These are phyloP conservation scores for Actenoides hombroni DNA, from an alignment of 2,113 vertebrate species.

Conservation along the genomic window DNA sequence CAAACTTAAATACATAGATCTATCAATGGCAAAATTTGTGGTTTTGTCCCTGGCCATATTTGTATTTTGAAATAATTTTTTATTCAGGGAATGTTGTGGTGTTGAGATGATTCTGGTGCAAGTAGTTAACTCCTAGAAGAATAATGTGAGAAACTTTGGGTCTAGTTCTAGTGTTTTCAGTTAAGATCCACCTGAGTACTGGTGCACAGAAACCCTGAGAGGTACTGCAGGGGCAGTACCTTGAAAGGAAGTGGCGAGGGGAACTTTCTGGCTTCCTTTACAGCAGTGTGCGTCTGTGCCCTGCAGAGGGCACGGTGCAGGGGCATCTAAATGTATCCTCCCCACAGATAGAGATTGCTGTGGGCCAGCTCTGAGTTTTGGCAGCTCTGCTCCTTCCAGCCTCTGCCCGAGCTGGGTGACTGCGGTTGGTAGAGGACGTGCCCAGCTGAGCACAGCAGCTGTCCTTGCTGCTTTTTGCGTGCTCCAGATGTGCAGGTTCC, in stretches of 20 bases:
- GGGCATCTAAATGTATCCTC: not conserved
- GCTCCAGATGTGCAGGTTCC: not conserved
- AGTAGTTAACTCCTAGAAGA: not conserved
- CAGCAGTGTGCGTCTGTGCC: not conserved
- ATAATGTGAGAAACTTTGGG: not conserved
- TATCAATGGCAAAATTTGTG: not conserved
- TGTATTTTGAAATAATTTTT: not conserved
- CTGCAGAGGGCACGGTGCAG: not conserved
- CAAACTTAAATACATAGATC: not conserved
- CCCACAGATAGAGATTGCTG: fast-evolving
- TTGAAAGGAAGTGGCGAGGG: fast-evolving
- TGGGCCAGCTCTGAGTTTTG: not conserved
- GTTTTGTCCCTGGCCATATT: not conserved
- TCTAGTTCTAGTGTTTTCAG: not conserved
- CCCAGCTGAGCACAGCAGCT: not conserved
- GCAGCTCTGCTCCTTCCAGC: not conserved
- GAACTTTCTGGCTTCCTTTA: not conserved
- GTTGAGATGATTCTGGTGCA: not conserved
- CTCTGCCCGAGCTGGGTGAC: fast-evolving
- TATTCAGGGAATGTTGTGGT: not conserved
- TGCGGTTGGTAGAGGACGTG: fast-evolving
- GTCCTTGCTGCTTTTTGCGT: not conserved
- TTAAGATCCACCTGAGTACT: not conserved
- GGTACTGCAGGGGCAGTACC: not conserved
- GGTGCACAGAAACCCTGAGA: not conserved